Percentiles rank a stretch among this genome's conserved stretches.
Evolutionary conservation across 2,797 vertebrate species (phyloP).

Genomic region (Acanthornis magna): DNA sequence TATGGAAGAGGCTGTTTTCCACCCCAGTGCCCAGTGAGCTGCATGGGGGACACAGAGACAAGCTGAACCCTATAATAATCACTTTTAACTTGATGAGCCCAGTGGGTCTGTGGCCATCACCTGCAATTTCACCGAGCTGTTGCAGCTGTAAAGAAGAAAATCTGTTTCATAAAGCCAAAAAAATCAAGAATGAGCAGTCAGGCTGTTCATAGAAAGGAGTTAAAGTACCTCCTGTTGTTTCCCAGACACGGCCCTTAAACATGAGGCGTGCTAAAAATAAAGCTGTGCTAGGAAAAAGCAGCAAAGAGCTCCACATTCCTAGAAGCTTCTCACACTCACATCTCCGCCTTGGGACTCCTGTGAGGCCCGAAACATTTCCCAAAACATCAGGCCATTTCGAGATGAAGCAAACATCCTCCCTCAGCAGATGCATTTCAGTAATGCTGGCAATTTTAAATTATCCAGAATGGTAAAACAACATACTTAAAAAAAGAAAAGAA

Average conservation of each 20-base stretch:
- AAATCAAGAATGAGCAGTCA: not conserved
- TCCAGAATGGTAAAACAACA: not conserved
- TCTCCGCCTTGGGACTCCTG: not conserved
- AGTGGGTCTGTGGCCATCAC: not conserved
- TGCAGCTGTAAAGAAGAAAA: not conserved
- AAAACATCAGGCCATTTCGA: not conserved
- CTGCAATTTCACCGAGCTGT: not conserved
- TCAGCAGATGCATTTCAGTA: not conserved
- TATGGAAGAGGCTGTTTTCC: not conserved
- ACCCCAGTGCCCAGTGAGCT: not conserved
- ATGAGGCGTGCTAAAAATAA: not conserved
- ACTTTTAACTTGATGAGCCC: not conserved
- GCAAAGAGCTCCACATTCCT: not conserved
- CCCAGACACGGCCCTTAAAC: not conserved
- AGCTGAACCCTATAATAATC: not conserved
- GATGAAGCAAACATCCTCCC: not conserved
- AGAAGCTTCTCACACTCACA: constrained; percentile 12
- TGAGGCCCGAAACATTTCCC: not conserved
- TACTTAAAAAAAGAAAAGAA: not conserved
- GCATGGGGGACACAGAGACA: rapidly evolving
- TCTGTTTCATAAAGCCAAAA: not conserved
- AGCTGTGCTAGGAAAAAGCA: constrained; percentile 1
- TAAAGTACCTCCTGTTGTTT: not conserved
- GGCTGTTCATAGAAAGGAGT: not conserved
- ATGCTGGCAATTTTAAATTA: not conserved